Evolutionary conservation across 1,140 invertebrate genomes (phyloP).

Genomic region (Eurosta solidaginis): DNA sequence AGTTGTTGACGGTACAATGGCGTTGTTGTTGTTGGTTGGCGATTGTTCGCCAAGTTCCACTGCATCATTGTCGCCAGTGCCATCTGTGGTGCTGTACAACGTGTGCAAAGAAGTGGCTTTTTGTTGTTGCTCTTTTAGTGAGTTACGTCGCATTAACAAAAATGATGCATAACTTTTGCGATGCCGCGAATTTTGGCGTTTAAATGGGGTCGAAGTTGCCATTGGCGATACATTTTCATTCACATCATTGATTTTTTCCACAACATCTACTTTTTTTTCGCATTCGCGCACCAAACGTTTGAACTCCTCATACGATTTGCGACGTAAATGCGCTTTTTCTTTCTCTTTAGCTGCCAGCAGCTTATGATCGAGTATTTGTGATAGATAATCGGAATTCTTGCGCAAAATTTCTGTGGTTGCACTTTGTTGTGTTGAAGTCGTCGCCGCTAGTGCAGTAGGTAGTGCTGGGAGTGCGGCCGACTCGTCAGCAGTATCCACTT

Average conservation of each 20-base stretch:
- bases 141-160: slow-evolving; percentile 48
- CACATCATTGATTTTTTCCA: neutral
- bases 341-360: slow-evolving; percentile 51
- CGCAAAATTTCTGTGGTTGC: slow-evolving; percentile 51
- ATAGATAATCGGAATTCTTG: slow-evolving; percentile 59
- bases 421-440: neutral
- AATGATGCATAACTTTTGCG: slow-evolving; percentile 55
- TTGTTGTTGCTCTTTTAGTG: slow-evolving; percentile 34
- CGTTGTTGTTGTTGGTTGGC: neutral
- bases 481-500: slow-evolving; percentile 48
- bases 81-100: neutral
- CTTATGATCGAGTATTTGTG: slow-evolving; percentile 57
- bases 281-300: slow-evolving; percentile 56
- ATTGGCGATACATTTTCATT: neutral
- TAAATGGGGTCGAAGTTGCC: slow-evolving; percentile 40
- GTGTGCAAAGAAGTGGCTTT: slow-evolving; percentile 5
- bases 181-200: slow-evolving; percentile 56
- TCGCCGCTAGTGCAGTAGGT: neutral
- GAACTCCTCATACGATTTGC: slow-evolving; percentile 59
- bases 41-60: neutral
- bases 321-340: slow-evolving; percentile 55
- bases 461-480: slow-evolving; percentile 29
- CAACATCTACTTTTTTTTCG: slow-evolving; percentile 37
- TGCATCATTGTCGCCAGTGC: neutral
- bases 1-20: neutral